Evolutionary conservation across 92 coral and sea anemone genomes (phyloP).

Genomic region (Chrysogorgia sp.): DNA sequence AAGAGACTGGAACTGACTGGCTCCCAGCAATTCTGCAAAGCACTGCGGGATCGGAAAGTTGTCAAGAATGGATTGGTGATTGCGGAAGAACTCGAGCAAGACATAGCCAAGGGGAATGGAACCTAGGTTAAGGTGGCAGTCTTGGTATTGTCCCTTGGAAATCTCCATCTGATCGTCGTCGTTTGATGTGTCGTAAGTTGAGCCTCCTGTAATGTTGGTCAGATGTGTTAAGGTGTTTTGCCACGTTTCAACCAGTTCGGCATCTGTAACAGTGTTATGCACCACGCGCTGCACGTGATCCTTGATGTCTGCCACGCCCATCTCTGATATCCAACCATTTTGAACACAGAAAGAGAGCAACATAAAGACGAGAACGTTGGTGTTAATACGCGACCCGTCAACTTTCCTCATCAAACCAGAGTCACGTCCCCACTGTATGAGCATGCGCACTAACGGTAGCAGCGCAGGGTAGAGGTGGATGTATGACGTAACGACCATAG

Average conservation of each 20-base stretch:
- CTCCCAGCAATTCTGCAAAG: constrained; percentile 72
- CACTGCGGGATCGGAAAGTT: constrained; percentile 60
- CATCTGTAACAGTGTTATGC: constrained; percentile 13
- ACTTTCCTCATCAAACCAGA: constrained; percentile 83
- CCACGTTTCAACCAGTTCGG: constrained; percentile 26
- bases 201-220: constrained; percentile 13
- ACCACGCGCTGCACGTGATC: constrained; percentile 5
- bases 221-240: not conserved
- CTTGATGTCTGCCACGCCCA: constrained; percentile 47
- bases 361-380: constrained; percentile 77
- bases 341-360: constrained; percentile 70
- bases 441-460: constrained; percentile 73
- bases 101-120: constrained; percentile 66
- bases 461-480: constrained; percentile 76
- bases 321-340: constrained; percentile 59
- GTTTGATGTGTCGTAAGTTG: not conserved
- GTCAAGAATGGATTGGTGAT: constrained; percentile 62
- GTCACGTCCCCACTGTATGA: constrained; percentile 80
- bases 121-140: constrained; percentile 20
- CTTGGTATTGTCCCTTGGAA: constrained; percentile 1
- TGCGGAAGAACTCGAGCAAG: constrained; percentile 75
- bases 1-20: constrained; percentile 59
- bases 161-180: constrained; percentile 11
- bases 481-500: constrained; percentile 66
- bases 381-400: constrained; percentile 65